Conservation (phyloP, 1,140 invertebrate genomes). For the Saccostrea cuccullata region DNA sequence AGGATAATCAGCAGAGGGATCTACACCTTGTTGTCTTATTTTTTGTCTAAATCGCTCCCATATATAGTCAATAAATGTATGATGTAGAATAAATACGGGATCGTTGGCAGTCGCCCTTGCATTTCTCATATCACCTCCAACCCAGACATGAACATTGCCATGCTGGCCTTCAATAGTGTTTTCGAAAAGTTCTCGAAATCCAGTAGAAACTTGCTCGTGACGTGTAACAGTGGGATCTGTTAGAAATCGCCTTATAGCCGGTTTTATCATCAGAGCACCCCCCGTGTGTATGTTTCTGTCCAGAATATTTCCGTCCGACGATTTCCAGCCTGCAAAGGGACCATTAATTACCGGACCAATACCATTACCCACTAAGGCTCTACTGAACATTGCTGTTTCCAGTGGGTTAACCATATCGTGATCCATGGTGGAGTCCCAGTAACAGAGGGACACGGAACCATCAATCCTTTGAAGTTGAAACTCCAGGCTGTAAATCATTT, state of each 20-base stretch:
- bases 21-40: constrained; percentile 30
- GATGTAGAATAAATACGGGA: constrained; percentile 52
- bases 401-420: constrained; percentile 17
- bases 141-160: constrained; percentile 52
- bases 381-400: constrained; percentile 20
- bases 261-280: background rate
- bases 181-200: background rate
- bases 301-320: background rate
- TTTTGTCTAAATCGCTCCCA: constrained; percentile 51
- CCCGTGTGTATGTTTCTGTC: background rate
- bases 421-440: constrained; percentile 51
- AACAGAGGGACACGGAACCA: constrained; percentile 18
- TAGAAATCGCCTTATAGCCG: background rate
- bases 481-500: constrained; percentile 30
- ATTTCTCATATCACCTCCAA: constrained; percentile 51
- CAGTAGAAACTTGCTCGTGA: background rate
- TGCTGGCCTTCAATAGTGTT: constrained; percentile 48
- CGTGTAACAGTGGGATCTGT: background rate
- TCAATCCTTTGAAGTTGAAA: background rate
- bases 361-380: constrained; percentile 34
- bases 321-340: constrained; percentile 37
- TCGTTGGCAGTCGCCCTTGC: constrained; percentile 39
- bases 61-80: constrained; percentile 52
- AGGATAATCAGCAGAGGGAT: constrained; percentile 40
- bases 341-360: constrained; percentile 33